Percentiles rank a stretch among this genome's conserved stretches.
Conservation (phyloP, 2,113 vertebrate species). For the Pterocles gutturalis region DNA sequence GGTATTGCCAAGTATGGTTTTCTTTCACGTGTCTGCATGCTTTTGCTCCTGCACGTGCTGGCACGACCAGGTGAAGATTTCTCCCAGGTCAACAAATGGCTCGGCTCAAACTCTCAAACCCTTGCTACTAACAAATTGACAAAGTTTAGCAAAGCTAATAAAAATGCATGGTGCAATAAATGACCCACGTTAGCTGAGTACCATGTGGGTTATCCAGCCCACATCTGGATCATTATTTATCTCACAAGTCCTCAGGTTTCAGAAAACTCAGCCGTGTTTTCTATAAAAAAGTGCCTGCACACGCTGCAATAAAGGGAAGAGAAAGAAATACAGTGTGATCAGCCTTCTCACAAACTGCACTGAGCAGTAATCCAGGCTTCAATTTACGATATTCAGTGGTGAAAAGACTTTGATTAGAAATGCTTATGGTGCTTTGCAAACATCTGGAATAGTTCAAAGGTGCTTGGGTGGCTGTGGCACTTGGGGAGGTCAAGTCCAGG, state of each 20-base stretch:
- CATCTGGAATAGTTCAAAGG: slow-evolving; percentile 72
- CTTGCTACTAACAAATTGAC: background rate
- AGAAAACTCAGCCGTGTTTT: background rate
- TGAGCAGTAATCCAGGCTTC: background rate
- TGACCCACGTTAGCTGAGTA: background rate
- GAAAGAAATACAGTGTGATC: background rate
- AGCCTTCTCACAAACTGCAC: background rate
- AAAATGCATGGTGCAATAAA: slow-evolving; percentile 22
- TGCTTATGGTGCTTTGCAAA: background rate
- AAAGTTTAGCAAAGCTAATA: slow-evolving; percentile 15
- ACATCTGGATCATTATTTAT: slow-evolving; percentile 17
- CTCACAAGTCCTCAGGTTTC: background rate
- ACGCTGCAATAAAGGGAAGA: background rate
- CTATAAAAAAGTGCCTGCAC: background rate
- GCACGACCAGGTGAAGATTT: background rate
- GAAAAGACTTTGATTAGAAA: slow-evolving; percentile 9
- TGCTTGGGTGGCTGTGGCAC: slow-evolving; percentile 63
- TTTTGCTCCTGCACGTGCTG: background rate
- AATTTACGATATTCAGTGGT: background rate
- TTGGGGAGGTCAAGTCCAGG: slow-evolving; percentile 37
- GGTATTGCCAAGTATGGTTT: background rate
- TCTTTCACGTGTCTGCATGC: background rate
- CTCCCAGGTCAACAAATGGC: background rate
- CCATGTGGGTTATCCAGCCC: background rate
- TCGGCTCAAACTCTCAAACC: background rate